A percentile compares a stretch with the other conserved stretches of the same genome.
phyloP scores from a whole-genome alignment of 2,797 vertebrate genomes.

The Parauchenoglanis ngamensis region DNA sequence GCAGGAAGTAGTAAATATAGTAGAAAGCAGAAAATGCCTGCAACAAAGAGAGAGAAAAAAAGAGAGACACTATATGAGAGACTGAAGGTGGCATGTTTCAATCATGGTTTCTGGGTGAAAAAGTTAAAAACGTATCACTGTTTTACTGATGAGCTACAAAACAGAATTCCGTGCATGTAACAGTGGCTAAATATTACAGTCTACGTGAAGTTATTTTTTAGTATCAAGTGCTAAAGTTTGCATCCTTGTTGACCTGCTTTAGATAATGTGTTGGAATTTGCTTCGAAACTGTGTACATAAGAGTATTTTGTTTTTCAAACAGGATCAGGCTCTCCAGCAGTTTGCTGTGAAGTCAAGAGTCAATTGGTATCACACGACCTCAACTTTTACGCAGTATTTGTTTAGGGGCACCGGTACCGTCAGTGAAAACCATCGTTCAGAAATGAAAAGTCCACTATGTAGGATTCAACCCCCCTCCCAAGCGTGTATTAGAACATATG shows the following conservation, averaged over 20 bases:
- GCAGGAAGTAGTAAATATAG: slow-evolving; percentile 76
- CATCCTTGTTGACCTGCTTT: neutral
- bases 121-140: neutral
- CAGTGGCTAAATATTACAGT: neutral
- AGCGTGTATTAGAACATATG: no score
- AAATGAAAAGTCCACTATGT: neutral
- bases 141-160: neutral
- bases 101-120: neutral
- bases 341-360: neutral
- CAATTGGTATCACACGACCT: neutral
- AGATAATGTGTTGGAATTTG: neutral
- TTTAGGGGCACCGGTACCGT: neutral
- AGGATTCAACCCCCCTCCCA: no score
- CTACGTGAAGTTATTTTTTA: neutral
- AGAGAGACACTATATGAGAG: neutral
- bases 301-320: neutral
- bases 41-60: slow-evolving; percentile 17
- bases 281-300: neutral
- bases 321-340: neutral
- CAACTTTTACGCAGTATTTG: no score
- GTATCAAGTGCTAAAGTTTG: neutral
- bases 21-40: slow-evolving; percentile 85
- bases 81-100: neutral
- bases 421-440: neutral
- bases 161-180: neutral